Conservation (phyloP, 2,797 vertebrate species). For the Vespertilio murinus region DNA sequence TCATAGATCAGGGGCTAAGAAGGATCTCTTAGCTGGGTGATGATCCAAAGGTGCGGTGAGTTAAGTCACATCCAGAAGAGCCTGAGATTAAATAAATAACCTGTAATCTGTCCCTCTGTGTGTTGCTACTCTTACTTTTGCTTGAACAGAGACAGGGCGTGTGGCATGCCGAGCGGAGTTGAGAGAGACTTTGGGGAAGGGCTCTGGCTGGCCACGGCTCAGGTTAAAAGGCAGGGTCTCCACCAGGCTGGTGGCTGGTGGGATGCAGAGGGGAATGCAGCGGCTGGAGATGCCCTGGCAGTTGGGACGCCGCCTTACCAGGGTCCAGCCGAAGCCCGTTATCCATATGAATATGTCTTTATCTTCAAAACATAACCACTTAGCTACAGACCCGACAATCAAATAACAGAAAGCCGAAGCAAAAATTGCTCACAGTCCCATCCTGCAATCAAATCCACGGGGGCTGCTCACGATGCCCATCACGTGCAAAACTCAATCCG, state of each 20-base stretch:
- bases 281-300: neutral
- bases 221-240: neutral
- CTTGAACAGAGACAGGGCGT: neutral
- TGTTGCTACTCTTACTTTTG: neutral
- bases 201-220: neutral
- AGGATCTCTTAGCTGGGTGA: neutral
- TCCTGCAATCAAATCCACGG: conserved; percentile 21
- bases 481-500: neutral
- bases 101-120: neutral
- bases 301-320: neutral
- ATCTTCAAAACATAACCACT: neutral
- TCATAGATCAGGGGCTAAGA: neutral
- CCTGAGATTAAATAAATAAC: neutral
- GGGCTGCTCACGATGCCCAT: neutral
- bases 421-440: conserved; percentile 13
- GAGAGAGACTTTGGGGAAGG: neutral
- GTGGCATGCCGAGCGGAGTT: neutral
- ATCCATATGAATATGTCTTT: neutral
- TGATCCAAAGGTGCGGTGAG: neutral
- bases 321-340: neutral
- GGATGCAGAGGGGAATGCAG: neutral
- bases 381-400: neutral
- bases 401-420: neutral
- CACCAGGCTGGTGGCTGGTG: neutral
- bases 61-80: neutral